Conservation (phyloP, 2,113 vertebrate species). For the Corythoichthys intestinalis region DNA sequence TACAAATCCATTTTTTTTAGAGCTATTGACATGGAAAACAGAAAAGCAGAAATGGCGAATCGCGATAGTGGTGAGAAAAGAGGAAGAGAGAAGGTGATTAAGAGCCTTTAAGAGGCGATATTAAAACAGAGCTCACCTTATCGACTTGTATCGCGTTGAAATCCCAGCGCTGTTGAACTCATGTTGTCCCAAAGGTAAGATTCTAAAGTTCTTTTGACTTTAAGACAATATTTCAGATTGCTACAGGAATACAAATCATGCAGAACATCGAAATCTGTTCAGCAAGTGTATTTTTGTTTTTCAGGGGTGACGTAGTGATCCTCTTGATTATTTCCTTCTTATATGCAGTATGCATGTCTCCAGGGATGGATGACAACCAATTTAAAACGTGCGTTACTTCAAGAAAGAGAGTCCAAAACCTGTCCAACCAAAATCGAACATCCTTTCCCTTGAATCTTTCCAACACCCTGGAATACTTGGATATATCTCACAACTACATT, state of each 20-base stretch:
- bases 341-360: background rate
- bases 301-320: slow-evolving; percentile 14
- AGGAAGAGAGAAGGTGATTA: background rate
- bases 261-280: too few relatives aligned
- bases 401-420: slow-evolving; percentile 24
- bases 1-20: too few relatives aligned
- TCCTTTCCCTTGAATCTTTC: slow-evolving; percentile 44
- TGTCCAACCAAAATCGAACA: slow-evolving; percentile 41
- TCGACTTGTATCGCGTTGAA: background rate
- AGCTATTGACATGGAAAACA: background rate
- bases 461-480: slow-evolving; percentile 44
- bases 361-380: background rate
- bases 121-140: background rate
- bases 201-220: background rate
- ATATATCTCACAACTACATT: slow-evolving; percentile 61
- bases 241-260: background rate
- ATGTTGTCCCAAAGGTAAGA: slow-evolving; percentile 22
- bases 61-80: background rate
- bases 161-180: background rate
- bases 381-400: slow-evolving; percentile 39
- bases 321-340: slow-evolving; percentile 1
- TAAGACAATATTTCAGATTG: background rate
- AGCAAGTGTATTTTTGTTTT: background rate
- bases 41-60: background rate
- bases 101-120: background rate